Base-by-base conservation (phyloP, 1,140 invertebrate genomes). In the Calephelis virginiensis region DNA sequence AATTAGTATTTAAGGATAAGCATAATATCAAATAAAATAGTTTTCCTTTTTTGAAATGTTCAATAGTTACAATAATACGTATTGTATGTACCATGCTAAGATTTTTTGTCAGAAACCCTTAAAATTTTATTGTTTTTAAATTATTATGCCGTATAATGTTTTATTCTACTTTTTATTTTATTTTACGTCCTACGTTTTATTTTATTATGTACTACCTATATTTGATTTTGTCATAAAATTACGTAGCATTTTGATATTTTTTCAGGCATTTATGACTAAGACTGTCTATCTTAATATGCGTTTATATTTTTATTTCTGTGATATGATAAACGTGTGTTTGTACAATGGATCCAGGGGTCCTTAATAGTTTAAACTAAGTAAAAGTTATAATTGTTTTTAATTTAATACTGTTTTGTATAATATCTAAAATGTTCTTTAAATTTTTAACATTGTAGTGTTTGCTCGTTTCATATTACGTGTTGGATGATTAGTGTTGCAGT, bases 401-500 rank as follows among this genome's bases (percentile, higher is more conserved):
- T 50, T 64, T 64, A 38, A 45, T 64, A 9, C 50, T 53, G 50
- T 64, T 61, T 64, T 64, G 47, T 38, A 49, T 62, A 46, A 43
- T 64, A 12, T 38, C 14, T 64, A 56, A 64, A 56, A 64, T 56
- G 53, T 56, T 40, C 48, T 64, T 64, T 64, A 43, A 14, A 64
- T 56, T 53, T 56, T 56, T 53, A 64, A 53, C 43, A 10, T n/a
- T 53, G 37, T 50, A 40, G 63, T 64, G 53, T 50, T 56, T 50
- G 38, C 48, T 64, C 48, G 47, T 13, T 53, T 50, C 28, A 47
- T 64, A 62, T 67, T 69, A 61, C 53, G 66, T 71, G 72, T 71
- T 72, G 17, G 70, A 70, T 76, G 74, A 61, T 72, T 85, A 84
- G 80, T 69, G 73, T 88, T 82, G 81, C 84, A 87, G 82, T 86